Percentiles rank a stretch among this genome's conserved stretches.
Evolutionary conservation across 1,140 invertebrate genomes (phyloP).

Genomic region (Drosophila nebulosa): DNA sequence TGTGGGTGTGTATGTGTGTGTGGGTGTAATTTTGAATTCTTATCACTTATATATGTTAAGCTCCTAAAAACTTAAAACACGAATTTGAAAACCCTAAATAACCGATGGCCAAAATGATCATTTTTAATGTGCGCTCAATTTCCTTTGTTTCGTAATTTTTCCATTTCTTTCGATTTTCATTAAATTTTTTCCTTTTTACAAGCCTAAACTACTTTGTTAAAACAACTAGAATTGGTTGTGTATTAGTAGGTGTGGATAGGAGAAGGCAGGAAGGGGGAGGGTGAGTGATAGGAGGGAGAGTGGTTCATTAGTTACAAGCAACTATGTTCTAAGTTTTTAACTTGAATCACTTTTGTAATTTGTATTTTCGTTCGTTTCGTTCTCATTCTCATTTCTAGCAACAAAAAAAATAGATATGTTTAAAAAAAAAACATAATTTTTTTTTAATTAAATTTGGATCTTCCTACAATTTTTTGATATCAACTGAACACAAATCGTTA

Average conservation of each 20-base stretch:
- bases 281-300: neutral
- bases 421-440: constrained; percentile 7
- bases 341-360: constrained; percentile 73
- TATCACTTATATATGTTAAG: constrained; percentile 72
- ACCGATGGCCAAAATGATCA: constrained; percentile 57
- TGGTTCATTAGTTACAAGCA: constrained; percentile 34
- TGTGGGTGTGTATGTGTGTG: constrained; percentile 3
- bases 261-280: neutral
- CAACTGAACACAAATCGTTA: constrained; percentile 71
- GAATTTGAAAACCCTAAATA: constrained; percentile 74
- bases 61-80: constrained; percentile 67
- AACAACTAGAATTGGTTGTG: constrained; percentile 71
- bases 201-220: constrained; percentile 39
- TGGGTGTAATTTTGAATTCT: constrained; percentile 66
- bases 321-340: constrained; percentile 74
- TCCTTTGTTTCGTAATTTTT: neutral
- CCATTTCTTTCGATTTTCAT: constrained; percentile 11
- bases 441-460: neutral
- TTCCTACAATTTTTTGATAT: constrained; percentile 56
- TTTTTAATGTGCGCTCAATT: constrained; percentile 39
- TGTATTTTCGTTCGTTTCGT: constrained; percentile 60
- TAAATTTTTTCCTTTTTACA: constrained; percentile 14
- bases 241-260: constrained; percentile 54
- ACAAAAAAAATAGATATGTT: constrained; percentile 21
- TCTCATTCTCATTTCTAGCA: constrained; percentile 23